Percentiles rank a stretch among this genome's conserved stretches.
Conservation (phyloP, 2,113 vertebrate species). For the Zosterops pallidus region DNA sequence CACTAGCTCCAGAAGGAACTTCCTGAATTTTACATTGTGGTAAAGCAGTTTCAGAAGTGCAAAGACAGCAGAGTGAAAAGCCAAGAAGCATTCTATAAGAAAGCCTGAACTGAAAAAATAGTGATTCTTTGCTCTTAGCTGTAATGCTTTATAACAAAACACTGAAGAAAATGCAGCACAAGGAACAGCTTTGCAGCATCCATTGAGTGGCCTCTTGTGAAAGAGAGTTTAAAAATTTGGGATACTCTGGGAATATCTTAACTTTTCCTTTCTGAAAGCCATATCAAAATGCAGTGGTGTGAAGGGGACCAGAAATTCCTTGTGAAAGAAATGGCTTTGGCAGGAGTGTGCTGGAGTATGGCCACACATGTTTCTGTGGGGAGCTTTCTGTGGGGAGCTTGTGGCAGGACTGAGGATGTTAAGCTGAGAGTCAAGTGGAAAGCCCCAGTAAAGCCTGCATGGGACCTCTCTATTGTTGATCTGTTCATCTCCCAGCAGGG, state of each 20-base stretch:
- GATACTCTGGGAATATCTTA: not conserved
- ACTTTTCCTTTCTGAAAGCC: not conserved
- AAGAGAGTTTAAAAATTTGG: not conserved
- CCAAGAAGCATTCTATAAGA: not conserved
- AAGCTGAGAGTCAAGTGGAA: not conserved
- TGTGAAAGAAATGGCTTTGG: not conserved
- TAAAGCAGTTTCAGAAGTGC: not conserved
- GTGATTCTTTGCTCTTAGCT: not conserved
- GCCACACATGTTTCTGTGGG: not conserved
- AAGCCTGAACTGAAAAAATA: not conserved
- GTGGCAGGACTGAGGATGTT: too few species aligned
- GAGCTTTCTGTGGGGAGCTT: not conserved
- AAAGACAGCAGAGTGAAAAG: not conserved
- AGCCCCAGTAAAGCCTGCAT: accelerated
- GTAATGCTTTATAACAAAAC: not conserved
- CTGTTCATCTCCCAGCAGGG: not conserved
- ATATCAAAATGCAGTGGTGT: not conserved
- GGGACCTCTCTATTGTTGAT: accelerated
- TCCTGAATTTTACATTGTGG: not conserved
- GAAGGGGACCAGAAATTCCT: not conserved
- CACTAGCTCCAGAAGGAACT: not conserved
- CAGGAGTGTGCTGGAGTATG: not conserved
- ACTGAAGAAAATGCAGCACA: not conserved
- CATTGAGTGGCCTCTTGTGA: not conserved
- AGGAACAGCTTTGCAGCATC: not conserved